A percentile compares a stretch with the other conserved stretches of the same genome.
phyloP scores from a whole-genome alignment of 2,113 vertebrate species.

The Campylomormyrus numenius region DNA sequence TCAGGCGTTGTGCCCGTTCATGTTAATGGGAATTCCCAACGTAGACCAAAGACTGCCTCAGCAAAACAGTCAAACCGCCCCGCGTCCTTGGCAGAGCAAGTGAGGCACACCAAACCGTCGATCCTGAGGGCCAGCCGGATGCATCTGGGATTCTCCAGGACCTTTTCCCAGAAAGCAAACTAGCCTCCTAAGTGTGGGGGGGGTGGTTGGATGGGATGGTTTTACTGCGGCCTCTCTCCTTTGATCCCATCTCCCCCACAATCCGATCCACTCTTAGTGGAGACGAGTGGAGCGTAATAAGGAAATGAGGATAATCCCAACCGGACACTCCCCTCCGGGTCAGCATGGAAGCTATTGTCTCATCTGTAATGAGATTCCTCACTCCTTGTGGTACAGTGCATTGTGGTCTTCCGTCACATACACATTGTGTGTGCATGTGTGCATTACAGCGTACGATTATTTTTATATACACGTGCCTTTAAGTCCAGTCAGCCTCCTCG shows the following conservation, averaged over 20 bases:
- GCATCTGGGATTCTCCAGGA: neutral
- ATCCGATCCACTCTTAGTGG: constrained; percentile 92
- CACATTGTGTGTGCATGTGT: constrained; percentile 70
- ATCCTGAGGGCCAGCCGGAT: neutral
- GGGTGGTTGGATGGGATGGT: constrained; percentile 57
- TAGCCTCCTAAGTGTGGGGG: constrained; percentile 7
- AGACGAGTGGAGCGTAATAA: constrained; percentile 91
- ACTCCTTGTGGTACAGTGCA: constrained; percentile 62
- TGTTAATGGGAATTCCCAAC: neutral
- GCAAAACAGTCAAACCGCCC: neutral
- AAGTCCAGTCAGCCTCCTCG: constrained; percentile 64
- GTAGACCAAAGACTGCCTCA: neutral
- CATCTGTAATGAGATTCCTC: constrained; percentile 96
- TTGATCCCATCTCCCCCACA: constrained; percentile 81
- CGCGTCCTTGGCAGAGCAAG: neutral
- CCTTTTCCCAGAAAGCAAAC: constrained; percentile 4
- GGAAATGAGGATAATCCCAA: constrained; percentile 95
- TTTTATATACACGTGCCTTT: constrained; percentile 86
- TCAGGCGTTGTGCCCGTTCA: neutral
- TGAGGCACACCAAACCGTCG: neutral
- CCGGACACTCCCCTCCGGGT: constrained; percentile 73
- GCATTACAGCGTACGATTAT: constrained; percentile 86
- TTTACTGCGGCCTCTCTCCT: constrained; percentile 69
- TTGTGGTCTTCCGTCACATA: constrained; percentile 58
- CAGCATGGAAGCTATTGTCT: constrained; percentile 94